Percentiles rank a stretch among this genome's conserved stretches.
Evolutionary conservation across 2,797 vertebrate species (phyloP).

Genomic region (Malacoraja senta): DNA sequence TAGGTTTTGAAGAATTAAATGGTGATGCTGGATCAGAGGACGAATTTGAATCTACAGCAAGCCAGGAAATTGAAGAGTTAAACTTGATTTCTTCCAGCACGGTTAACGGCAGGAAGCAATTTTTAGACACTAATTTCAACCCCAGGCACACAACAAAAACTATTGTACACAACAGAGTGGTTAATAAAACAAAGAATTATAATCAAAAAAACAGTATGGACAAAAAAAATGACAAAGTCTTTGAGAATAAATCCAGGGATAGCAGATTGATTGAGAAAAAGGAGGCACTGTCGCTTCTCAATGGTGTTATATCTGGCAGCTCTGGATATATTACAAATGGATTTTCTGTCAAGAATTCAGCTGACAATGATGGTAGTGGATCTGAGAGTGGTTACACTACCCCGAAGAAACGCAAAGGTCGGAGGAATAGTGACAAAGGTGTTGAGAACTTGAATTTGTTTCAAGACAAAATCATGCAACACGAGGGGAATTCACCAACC

Average conservation of each 20-base stretch:
- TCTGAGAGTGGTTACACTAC: conserved; percentile 91
- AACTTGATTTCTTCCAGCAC: conserved; percentile 60
- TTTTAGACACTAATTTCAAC: conserved; percentile 61
- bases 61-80: conserved; percentile 61
- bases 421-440: conserved; percentile 77
- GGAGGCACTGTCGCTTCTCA: conserved; percentile 71
- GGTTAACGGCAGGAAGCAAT: conserved; percentile 74
- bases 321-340: conserved; percentile 83
- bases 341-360: conserved; percentile 69
- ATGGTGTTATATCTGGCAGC: conserved; percentile 72
- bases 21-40: conserved; percentile 55
- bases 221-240: conserved; percentile 79
- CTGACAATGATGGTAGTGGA: conserved; percentile 86
- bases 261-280: conserved; percentile 61
- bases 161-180: conserved; percentile 64
- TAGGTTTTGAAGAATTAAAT: conserved; percentile 81
- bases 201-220: conserved; percentile 78
- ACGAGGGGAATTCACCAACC: conserved; percentile 55
- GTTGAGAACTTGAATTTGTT: conserved; percentile 72
- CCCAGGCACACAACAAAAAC: conserved; percentile 67
- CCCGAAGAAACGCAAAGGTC: conserved; percentile 83
- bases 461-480: conserved; percentile 76
- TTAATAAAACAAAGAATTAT: conserved; percentile 69
- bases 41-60: conserved; percentile 68
- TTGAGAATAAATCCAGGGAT: conserved; percentile 61